Evolutionary conservation across 2,113 vertebrate species (phyloP).

Genomic region (Megaceryle maxima): DNA sequence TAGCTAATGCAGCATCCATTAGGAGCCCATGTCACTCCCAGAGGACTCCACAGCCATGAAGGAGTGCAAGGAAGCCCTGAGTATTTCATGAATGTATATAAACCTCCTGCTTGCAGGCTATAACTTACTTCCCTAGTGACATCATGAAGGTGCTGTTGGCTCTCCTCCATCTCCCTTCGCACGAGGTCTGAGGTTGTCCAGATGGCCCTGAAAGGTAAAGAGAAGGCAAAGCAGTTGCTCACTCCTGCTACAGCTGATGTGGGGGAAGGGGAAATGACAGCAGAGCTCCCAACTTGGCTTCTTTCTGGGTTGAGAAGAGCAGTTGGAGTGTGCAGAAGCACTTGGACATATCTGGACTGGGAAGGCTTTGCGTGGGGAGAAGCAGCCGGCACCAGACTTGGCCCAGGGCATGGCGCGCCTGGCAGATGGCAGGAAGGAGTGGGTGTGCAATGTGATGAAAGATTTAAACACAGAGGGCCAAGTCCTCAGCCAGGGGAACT

Average conservation of each 20-base stretch:
- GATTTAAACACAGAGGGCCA: slow-evolving; percentile 46
- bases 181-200: slow-evolving; percentile 38
- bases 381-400: slow-evolving; percentile 51
- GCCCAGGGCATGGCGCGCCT: slow-evolving; percentile 23
- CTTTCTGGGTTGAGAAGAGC: slow-evolving; percentile 13
- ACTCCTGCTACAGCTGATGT: slow-evolving; percentile 8
- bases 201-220: slow-evolving; percentile 43
- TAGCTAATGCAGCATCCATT: slow-evolving; percentile 85
- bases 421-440: slow-evolving; percentile 49
- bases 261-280: slow-evolving; percentile 40
- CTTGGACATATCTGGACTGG: slow-evolving; percentile 17
- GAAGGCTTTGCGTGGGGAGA: neutral
- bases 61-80: slow-evolving; percentile 42
- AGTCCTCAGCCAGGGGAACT: slow-evolving; percentile 29
- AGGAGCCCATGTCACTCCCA: slow-evolving; percentile 68
- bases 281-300: slow-evolving; percentile 38
- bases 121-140: slow-evolving; percentile 9
- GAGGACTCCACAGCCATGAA: slow-evolving; percentile 51
- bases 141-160: slow-evolving; percentile 17
- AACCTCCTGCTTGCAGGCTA: slow-evolving; percentile 24
- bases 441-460: neutral
- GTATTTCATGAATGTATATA: slow-evolving; percentile 4
- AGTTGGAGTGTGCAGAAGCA: slow-evolving; percentile 37
- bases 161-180: neutral
- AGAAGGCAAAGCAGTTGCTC: slow-evolving; percentile 31